These are phyloP conservation scores for Coptodon rendalli DNA, from an alignment of 2,113 vertebrate genomes.

Conservation along the genomic window DNA sequence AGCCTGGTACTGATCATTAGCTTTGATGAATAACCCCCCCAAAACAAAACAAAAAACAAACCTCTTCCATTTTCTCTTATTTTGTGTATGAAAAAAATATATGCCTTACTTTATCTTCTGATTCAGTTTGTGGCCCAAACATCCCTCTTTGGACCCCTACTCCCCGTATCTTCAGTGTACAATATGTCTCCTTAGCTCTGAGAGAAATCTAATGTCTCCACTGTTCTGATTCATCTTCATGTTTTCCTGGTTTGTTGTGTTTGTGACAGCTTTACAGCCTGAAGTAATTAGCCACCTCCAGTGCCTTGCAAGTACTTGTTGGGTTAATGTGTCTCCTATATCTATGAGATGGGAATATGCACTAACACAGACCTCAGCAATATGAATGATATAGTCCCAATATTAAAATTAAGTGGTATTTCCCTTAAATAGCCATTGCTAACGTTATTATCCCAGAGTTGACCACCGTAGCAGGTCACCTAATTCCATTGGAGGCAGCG, in stretches of 20 bases:
- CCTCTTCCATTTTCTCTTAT: neutral
- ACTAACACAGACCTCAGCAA: neutral
- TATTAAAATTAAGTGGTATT: constrained; percentile 14
- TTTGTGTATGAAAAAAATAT: neutral
- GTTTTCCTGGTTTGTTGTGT: neutral
- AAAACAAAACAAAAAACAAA: no score
- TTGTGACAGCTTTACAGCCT: neutral
- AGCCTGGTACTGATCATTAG: neutral
- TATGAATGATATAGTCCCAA: neutral
- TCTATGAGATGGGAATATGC: neutral
- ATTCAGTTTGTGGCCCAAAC: neutral
- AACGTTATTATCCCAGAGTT: constrained; percentile 43
- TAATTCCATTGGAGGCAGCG: constrained; percentile 41
- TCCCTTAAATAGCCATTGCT: constrained; percentile 32
- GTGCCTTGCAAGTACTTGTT: neutral
- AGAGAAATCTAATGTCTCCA: neutral
- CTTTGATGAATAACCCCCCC: neutral
- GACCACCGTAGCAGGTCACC: constrained; percentile 49
- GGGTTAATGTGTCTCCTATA: neutral
- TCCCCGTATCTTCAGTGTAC: neutral
- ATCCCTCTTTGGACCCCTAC: neutral
- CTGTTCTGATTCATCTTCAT: neutral
- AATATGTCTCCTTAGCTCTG: neutral
- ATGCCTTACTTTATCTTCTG: neutral
- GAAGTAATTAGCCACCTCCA: neutral